These are phyloP conservation scores for Glaucomys volans DNA, from an alignment of 2,113 vertebrate species.

Conservation along the genomic window DNA sequence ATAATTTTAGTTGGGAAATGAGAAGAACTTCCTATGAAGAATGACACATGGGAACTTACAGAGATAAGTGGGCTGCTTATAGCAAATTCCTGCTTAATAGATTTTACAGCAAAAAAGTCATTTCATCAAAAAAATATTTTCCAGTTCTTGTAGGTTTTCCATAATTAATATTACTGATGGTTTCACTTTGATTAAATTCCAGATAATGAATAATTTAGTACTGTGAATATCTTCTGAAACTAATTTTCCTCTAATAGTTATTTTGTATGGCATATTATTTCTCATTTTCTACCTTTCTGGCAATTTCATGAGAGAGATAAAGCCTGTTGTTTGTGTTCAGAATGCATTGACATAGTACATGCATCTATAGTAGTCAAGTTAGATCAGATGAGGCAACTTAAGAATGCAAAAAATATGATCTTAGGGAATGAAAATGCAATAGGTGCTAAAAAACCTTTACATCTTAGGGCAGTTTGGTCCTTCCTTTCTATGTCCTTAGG, in stretches of 20 bases:
- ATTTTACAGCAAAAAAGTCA: background rate
- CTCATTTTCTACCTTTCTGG: slow-evolving; percentile 8
- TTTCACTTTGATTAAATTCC: slow-evolving; percentile 20
- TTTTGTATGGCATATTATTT: background rate
- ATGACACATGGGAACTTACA: background rate
- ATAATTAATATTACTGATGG: background rate
- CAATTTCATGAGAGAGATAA: background rate
- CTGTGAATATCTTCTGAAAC: slow-evolving; percentile 2
- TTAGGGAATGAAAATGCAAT: background rate
- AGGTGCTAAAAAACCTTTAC: background rate
- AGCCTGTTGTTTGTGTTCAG: background rate
- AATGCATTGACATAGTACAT: background rate
- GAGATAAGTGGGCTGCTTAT: background rate
- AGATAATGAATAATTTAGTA: slow-evolving; percentile 48
- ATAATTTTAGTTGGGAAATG: background rate
- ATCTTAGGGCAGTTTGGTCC: background rate
- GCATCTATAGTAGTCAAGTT: background rate
- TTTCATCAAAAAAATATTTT: background rate
- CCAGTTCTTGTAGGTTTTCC: background rate
- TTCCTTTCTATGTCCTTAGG: background rate
- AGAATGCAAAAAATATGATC: background rate
- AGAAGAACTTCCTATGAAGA: slow-evolving; percentile 10
- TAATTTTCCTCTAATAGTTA: background rate
- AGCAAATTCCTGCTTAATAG: background rate
- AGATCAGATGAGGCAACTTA: background rate